A percentile compares a stretch with the other conserved stretches of the same genome.
These are phyloP conservation scores for Amphiprion percula DNA, from an alignment of 2,113 vertebrate genomes.

Conservation along the genomic window DNA sequence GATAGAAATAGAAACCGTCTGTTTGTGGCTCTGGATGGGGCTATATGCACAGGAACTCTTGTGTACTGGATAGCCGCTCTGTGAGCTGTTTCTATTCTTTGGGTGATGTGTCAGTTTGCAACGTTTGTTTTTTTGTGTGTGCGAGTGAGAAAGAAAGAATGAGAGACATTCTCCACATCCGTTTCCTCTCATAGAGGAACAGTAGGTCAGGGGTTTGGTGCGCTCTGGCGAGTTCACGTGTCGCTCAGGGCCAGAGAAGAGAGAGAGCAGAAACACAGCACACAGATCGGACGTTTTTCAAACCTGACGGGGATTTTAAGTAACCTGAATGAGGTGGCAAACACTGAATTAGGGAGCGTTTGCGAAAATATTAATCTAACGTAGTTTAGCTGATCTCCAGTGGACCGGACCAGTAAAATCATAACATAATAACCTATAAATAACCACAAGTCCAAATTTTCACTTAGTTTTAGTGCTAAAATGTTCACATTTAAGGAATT, in stretches of 20 bases:
- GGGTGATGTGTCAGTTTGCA: slow-evolving; percentile 26
- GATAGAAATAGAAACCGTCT: slow-evolving; percentile 30
- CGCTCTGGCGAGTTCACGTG: slow-evolving; percentile 37
- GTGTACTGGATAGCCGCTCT: slow-evolving; percentile 26
- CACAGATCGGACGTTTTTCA: slow-evolving; percentile 15
- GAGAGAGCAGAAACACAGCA: background rate
- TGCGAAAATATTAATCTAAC: fast-evolving
- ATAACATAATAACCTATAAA: too few relatives aligned
- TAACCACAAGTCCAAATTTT: too few relatives aligned
- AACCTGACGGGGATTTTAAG: background rate
- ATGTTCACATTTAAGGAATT: too few relatives aligned
- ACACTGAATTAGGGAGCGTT: fast-evolving
- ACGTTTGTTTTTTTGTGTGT: slow-evolving; percentile 28
- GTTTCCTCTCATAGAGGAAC: slow-evolving; percentile 63
- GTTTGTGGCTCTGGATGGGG: background rate
- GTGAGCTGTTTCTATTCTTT: slow-evolving; percentile 27
- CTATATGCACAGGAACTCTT: background rate
- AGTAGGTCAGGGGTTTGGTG: slow-evolving; percentile 56
- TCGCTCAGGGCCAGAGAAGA: slow-evolving; percentile 17
- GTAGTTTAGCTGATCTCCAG: too few relatives aligned
- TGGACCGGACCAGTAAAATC: too few relatives aligned
- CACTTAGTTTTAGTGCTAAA: too few relatives aligned
- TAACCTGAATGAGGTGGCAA: slow-evolving; percentile 3
- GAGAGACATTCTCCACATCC: slow-evolving; percentile 56
- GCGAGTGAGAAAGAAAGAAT: background rate